phyloP scores from a whole-genome alignment of 2,797 vertebrate genomes.

The Paguma larvata region DNA sequence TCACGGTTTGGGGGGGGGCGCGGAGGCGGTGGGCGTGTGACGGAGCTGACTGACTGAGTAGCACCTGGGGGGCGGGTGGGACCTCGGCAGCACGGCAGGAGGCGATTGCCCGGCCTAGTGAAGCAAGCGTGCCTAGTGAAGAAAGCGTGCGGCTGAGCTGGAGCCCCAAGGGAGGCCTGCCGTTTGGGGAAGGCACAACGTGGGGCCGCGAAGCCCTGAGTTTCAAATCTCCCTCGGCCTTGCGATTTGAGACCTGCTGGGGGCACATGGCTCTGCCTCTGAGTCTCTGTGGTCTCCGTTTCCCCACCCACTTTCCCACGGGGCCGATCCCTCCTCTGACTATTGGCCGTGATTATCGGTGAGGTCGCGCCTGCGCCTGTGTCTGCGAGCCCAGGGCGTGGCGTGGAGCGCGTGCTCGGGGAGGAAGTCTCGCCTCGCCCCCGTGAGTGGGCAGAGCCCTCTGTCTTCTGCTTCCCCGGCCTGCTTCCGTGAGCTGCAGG shows the following conservation, averaged over 20 bases:
- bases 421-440: not conserved
- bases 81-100: not conserved
- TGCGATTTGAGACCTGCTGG: not conserved
- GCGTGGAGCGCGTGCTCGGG: not conserved
- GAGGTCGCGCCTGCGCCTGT: not conserved
- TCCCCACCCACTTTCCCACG: not conserved
- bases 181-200: not conserved
- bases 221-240: not conserved
- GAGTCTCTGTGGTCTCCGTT: constrained; percentile 28
- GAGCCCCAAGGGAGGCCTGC: not conserved
- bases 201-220: not conserved
- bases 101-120: not conserved
- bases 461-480: not conserved
- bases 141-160: not conserved
- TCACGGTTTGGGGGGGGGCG: not conserved
- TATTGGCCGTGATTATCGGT: not conserved
- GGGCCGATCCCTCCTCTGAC: not conserved
- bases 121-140: not conserved
- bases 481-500: not conserved
- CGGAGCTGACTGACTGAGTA: not conserved
- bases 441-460: not conserved
- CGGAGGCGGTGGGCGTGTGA: not conserved
- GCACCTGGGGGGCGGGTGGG: not conserved
- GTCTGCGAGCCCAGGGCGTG: not conserved
- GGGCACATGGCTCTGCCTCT: not conserved